Conservation (phyloP, 1,140 invertebrate species). For the silkworm (Bombyx mori) region DNA sequence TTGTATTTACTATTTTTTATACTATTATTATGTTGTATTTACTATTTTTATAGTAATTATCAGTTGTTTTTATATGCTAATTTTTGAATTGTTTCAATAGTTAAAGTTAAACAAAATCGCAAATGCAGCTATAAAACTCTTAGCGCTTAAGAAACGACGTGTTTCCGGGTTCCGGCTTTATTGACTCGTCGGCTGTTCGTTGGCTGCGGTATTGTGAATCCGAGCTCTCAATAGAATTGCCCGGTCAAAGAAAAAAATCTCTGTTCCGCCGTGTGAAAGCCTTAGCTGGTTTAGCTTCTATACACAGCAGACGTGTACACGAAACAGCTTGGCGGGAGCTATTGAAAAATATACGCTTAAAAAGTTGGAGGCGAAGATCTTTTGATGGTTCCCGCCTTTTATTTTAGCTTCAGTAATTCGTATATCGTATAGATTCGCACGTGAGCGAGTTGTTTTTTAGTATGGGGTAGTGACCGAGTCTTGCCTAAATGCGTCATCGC, state of each 20-base stretch:
- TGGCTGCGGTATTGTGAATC: conserved; percentile 29
- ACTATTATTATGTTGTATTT: too few species aligned
- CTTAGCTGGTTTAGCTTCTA: conserved; percentile 30
- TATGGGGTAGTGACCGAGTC: conserved; percentile 17
- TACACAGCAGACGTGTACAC: conserved; percentile 17
- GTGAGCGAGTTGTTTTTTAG: conserved; percentile 2
- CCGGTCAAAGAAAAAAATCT: conserved; percentile 33
- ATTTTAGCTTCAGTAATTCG: neutral
- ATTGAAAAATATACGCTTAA: conserved; percentile 23
- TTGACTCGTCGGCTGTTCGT: conserved; percentile 30
- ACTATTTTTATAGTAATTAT: too few species aligned
- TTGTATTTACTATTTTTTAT: too few species aligned
- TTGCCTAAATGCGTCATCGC: conserved; percentile 34
- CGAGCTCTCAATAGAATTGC: conserved; percentile 42
- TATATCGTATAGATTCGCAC: conserved; percentile 4
- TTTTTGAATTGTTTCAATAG: too few species aligned
- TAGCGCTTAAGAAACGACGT: conserved; percentile 2
- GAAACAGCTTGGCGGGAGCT: conserved; percentile 19
- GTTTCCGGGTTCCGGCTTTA: conserved; percentile 25
- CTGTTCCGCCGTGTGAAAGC: conserved; percentile 36
- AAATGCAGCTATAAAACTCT: conserved; percentile 8
- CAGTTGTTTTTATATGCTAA: too few species aligned
- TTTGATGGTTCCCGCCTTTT: conserved; percentile 1
- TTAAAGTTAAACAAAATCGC: conserved; percentile 4
- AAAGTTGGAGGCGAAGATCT: neutral